Evolutionary conservation across 2,113 vertebrate genomes (phyloP), one percentile per base, ranked within the genome.

Genomic region (Urocitellus parryii): DNA sequence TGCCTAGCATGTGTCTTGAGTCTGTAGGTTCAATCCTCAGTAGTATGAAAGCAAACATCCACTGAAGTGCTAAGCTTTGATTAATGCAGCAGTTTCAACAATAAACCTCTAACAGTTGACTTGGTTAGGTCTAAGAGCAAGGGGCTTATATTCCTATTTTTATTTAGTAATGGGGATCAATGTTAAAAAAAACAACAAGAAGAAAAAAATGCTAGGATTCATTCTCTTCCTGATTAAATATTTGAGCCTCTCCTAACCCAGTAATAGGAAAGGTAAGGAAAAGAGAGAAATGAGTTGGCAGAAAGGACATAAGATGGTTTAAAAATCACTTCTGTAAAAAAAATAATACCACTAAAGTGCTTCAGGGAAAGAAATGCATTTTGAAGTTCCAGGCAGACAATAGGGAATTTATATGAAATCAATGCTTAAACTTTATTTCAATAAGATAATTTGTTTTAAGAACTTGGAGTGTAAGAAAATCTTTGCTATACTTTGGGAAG

Each of bases 321-420:
- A 42, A 82, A 82, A 92, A 82, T 72, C 56, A 72, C 10, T 39
- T 56, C 5, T 37, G 20, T 85, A 77, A 87, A 85, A 89, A 39
- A 42, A 45, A 39, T 67, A 93, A 79, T n/a, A 53, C 17, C 34
- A 80, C 34, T 84, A 53, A 93, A 77, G 37, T 80, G 34, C 70
- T 92, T 80, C 56, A 90, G 90, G 58, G n/a, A 90, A 84, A 78
- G 53, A 88, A 79, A 24, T 17, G 48, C 27, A 72, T 72, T 91
- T 67, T 81, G 84, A 87, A 94, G 94, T 85, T 85, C 32, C n/a
- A 94, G 88, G 42, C 18, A 96, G 39, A 48, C 16, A 1, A 17
- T 51, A 90, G 29, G 6, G 7, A 97, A 80, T 68, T 88, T 39
- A 77, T 83, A 61, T 90, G 17, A 97, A 97, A 95, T 92, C 48